Evolutionary conservation across 2,888 invertebrate species (phyloP), one percentile per base, ranked within the genome.

Genomic region (Ashinkailepas kermadecensis): DNA sequence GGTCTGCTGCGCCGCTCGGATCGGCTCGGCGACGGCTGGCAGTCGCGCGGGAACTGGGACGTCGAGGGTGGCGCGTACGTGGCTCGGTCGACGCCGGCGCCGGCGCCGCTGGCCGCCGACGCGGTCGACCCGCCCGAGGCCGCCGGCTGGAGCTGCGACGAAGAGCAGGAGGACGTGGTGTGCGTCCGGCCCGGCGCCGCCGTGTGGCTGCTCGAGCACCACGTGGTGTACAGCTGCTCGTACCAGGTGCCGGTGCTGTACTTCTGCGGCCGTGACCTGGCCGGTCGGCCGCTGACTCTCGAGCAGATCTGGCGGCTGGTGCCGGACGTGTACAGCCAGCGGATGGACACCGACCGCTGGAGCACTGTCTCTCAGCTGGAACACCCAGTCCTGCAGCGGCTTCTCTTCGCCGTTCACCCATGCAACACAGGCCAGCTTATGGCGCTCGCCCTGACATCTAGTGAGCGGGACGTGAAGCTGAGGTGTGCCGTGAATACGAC

Each of bases 331-430:
- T 54, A 81, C 74, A 70, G 78, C 21, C 81, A 81, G 39, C 83
- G 82, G 57, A 80, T 83, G 58, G 21, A 39, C 6, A 15, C 23
- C 3, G 80, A 81, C 15, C 80, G 81, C 57, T 83, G 83, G 83
- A 81, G 82, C 25, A 70, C 81, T 8, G 58, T 83, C 15, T 83
- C 83, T 8, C 82, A 82, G 70, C 58, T 80, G 10, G 83, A 83
- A 56, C 83, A 83, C 80, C 83, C 83, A 13, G 78, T 83, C 18
- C 82, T 83, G 56, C 83, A 82, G 23, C 62, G 81, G 80, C 83
- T 82, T 0, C 82, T 81, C 23, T 82, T 80, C 78, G 82, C 80
- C 13, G 79, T 83, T n/a, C 83, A 83, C 64, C 83, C 83, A 11
- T 83, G 83, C 64, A 65, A 82, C 54, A 83, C 83, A 25, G 81